Conservation (phyloP, 2,888 invertebrate species). For the Coenonympha glycerion region DNA sequence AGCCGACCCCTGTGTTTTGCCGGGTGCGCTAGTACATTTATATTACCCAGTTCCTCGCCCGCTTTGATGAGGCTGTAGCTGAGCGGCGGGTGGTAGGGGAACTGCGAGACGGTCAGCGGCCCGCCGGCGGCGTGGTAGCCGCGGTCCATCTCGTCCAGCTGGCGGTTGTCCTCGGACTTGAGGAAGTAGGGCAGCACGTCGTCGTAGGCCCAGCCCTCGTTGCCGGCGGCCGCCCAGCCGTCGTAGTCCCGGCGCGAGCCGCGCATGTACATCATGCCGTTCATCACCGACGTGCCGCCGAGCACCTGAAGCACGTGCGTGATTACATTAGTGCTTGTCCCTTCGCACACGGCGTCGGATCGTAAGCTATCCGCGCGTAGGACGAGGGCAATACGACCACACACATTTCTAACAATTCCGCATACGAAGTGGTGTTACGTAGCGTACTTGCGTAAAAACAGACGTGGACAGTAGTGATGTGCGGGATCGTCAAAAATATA, state of each 20-base stretch:
- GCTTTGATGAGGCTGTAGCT: conserved; percentile 86
- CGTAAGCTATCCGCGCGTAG: too few relatives aligned
- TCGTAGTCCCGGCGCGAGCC: conserved; percentile 92
- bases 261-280: conserved; percentile 97
- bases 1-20: too few relatives aligned
- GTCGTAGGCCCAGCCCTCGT: conserved; percentile 91
- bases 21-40: too few relatives aligned
- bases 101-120: conserved; percentile 84
- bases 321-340: too few relatives aligned
- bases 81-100: conserved; percentile 90
- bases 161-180: conserved; percentile 88
- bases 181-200: conserved; percentile 93
- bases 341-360: too few relatives aligned
- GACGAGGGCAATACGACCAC: too few relatives aligned
- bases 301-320: too few relatives aligned
- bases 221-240: conserved; percentile 89
- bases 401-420: too few relatives aligned
- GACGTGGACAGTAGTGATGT: too few relatives aligned
- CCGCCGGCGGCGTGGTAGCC: conserved; percentile 88
- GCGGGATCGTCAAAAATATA: too few relatives aligned
- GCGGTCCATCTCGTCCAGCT: conserved; percentile 81
- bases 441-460: too few relatives aligned
- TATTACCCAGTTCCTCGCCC: conserved; percentile 85
- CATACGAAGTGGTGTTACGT: too few relatives aligned
- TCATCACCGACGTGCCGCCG: conserved; percentile 94